Percentiles rank a stretch among this genome's conserved stretches.
Conservation (phyloP, 2,888 invertebrate species). For the Liodrosophila aerea region DNA sequence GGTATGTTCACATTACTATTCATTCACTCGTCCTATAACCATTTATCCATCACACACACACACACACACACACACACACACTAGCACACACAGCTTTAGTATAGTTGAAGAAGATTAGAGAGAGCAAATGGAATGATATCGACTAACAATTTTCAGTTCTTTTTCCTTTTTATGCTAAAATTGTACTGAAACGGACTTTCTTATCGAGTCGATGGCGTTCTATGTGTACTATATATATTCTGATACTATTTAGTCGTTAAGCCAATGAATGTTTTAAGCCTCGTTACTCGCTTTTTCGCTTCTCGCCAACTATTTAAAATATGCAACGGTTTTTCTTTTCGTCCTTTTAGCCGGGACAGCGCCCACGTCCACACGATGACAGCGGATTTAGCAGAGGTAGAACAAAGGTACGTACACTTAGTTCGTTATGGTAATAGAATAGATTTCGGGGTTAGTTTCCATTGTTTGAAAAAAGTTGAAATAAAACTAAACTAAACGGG, state of each 20-base stretch:
- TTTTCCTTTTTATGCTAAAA: no score
- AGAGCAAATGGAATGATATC: no score
- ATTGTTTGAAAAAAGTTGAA: no score
- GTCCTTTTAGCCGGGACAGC: slow-evolving; percentile 79
- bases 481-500: no score
- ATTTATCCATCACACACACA: slow-evolving; percentile 2
- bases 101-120: no score
- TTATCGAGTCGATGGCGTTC: no score
- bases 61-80: neutral
- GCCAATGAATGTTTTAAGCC: neutral
- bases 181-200: no score
- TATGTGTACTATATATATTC: neutral
- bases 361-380: slow-evolving; percentile 81
- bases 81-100: slow-evolving; percentile 3
- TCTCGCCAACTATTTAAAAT: slow-evolving; percentile 5
- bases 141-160: no score
- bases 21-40: slow-evolving; percentile 32
- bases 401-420: slow-evolving; percentile 80
- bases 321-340: slow-evolving; percentile 1
- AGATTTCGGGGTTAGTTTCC: neutral
- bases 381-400: slow-evolving; percentile 81
- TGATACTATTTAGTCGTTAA: neutral
- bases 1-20: slow-evolving; percentile 83
- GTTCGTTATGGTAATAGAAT: neutral
- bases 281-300: neutral